Evolutionary conservation across 2,888 invertebrate species (phyloP), one percentile per base, ranked within the genome.

Genomic region (Epinotia brunnichana): DNA sequence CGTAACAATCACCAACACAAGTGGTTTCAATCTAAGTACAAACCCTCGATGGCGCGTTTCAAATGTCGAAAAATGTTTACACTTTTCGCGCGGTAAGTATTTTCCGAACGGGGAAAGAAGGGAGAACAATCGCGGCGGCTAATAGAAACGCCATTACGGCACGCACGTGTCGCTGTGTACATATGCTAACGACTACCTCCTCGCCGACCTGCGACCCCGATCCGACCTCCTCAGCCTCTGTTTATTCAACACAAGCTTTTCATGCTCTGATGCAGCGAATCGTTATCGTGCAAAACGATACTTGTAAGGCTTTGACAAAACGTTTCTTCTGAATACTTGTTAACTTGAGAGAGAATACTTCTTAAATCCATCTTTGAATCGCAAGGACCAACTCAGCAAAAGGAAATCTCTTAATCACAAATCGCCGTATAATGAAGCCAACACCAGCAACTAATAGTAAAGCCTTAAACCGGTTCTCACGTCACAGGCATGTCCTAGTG

Each of bases 71-170:
- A 67, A 71, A 71, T 71, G 60, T 71, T 72, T 72, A 72, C 71
- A 72, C 67, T 67, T 72, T 72, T 59, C 51, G 59, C 66, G 61
- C 54, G 66, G 44, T 66, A 66, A 71, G 71, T 68, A 62, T 62
- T 72, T 72, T 67, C 67, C 61, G 56, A 72, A 72, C 62, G 3
- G 44, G 15, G 41, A 41, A 13, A 41, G 41, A 4, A 48, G 48
- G 53, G 35, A 35, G 35, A 53, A 53, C 17, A 53, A 53, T 53
- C 9, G 53, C 44, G 35, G 56, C 44, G 66, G 71, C 60, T 62
- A 72, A 72, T 68, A 72, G 67, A 72, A 72, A 54, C 67, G 56
- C 67, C 67, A 68, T 72, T 72, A 72, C 56, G 67, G 63, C 35
- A 56, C 72, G 67, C 72, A 72, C 72, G 67, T 62, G 67, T 39